Percentiles rank a stretch among this genome's conserved stretches.
phyloP scores from a whole-genome alignment of 2,888 invertebrate genomes.

The Nasonia oneida region DNA sequence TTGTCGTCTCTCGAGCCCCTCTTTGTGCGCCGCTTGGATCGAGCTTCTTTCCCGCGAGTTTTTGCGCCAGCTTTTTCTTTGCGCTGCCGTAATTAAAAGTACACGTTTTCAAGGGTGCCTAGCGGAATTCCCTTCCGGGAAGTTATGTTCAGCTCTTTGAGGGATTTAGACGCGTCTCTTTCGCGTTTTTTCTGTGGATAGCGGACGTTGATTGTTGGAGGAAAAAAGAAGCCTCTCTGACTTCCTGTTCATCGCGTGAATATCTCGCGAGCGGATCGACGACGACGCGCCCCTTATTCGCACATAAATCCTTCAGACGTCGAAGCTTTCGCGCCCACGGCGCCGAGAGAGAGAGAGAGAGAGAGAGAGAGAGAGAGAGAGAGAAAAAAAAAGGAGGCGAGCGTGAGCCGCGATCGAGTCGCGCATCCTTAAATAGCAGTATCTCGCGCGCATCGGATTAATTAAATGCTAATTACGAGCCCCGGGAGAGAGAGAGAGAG shows the following conservation, averaged over 20 bases:
- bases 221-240: not conserved
- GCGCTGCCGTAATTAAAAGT: constrained; percentile 29
- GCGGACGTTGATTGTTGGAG: not conserved
- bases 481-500: no score
- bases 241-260: constrained; percentile 51
- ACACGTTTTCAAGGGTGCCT: not conserved
- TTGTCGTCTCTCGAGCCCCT: not conserved
- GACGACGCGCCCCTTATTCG: constrained; percentile 23
- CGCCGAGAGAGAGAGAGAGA: not conserved
- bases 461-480: constrained; percentile 76
- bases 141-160: not conserved
- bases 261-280: constrained; percentile 53
- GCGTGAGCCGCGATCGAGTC: not conserved
- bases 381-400: not conserved
- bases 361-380: not conserved
- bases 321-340: constrained; percentile 51
- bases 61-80: constrained; percentile 12
- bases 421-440: constrained; percentile 36
- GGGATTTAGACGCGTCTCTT: not conserved
- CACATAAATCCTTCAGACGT: constrained; percentile 65
- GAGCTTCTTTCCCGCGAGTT: not conserved
- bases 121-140: not conserved
- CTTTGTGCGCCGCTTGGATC: not conserved
- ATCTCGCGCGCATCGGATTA: constrained; percentile 72
- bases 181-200: not conserved